These are phyloP conservation scores for Heliconius ismenius DNA, from an alignment of 2,888 invertebrate species.

Conservation along the genomic window DNA sequence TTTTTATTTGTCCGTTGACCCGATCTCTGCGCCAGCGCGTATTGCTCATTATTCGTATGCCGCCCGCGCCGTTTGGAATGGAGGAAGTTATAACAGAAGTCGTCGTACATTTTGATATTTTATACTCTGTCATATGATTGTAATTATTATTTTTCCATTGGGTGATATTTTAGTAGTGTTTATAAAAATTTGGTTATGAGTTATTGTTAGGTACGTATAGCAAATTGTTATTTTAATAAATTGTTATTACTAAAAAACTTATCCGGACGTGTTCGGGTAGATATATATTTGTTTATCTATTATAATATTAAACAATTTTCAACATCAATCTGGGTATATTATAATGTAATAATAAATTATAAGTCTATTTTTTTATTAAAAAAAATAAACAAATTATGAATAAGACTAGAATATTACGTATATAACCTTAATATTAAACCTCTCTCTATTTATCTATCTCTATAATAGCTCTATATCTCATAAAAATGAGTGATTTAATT, in stretches of 20 bases:
- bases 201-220: slow-evolving; percentile 26
- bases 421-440: background rate
- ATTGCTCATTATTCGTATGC: slow-evolving; percentile 41
- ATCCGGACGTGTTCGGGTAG: background rate
- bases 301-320: background rate
- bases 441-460: too few relatives aligned
- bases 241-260: background rate
- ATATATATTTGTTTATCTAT: background rate
- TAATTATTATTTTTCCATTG: background rate
- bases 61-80: slow-evolving; percentile 30
- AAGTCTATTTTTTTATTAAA: background rate
- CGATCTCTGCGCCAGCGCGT: slow-evolving; percentile 55
- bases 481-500: background rate
- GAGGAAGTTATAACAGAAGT: slow-evolving; percentile 29
- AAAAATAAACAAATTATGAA: too few relatives aligned
- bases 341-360: too few relatives aligned
- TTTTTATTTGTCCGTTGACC: slow-evolving; percentile 74
- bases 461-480: background rate
- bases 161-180: slow-evolving; percentile 4
- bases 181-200: background rate
- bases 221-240: background rate
- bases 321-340: background rate
- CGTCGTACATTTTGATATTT: slow-evolving; percentile 22
- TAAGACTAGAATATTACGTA: background rate
- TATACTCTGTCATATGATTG: background rate